Percentiles rank a stretch among this genome's conserved stretches.
phyloP scores from a whole-genome alignment of 2,797 vertebrate genomes.

The Hoplostethus atlanticus region DNA sequence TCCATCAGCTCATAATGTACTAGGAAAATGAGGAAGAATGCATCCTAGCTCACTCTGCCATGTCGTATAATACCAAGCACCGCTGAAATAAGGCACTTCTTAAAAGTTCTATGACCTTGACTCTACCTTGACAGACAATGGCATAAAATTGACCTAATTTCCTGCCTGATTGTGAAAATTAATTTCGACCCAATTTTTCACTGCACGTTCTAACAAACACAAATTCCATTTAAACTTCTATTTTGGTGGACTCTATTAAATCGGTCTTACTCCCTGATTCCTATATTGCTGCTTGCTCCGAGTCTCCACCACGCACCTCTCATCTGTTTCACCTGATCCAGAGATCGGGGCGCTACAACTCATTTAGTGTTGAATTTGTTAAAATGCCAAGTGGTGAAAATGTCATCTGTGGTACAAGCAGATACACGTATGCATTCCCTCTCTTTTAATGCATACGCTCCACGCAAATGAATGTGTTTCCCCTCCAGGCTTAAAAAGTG shows the following conservation, averaged over 20 bases:
- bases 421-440: conserved; percentile 51
- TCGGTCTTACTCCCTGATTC: conserved; percentile 9
- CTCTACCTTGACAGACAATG: conserved; percentile 24
- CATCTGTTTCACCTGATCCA: conserved; percentile 55
- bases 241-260: conserved; percentile 39
- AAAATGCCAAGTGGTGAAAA: conserved; percentile 75
- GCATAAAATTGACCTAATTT: conserved; percentile 41
- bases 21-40: conserved; percentile 10
- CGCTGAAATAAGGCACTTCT: neutral
- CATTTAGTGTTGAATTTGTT: conserved; percentile 63
- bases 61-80: neutral
- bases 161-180: conserved; percentile 24
- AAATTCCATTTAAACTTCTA: conserved; percentile 48
- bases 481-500: conserved; percentile 40
- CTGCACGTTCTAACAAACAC: conserved; percentile 15
- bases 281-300: conserved; percentile 28
- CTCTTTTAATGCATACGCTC: conserved; percentile 67
- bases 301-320: conserved; percentile 40
- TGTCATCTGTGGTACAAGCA: conserved; percentile 59
- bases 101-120: conserved; percentile 55
- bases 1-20: neutral
- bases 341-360: conserved; percentile 44
- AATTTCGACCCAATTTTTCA: conserved; percentile 18
- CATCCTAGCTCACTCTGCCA: conserved; percentile 2
- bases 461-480: conserved; percentile 67